Base-by-base conservation (phyloP, 2,888 invertebrate genomes). In the Ceriagrion tenellum region DNA sequence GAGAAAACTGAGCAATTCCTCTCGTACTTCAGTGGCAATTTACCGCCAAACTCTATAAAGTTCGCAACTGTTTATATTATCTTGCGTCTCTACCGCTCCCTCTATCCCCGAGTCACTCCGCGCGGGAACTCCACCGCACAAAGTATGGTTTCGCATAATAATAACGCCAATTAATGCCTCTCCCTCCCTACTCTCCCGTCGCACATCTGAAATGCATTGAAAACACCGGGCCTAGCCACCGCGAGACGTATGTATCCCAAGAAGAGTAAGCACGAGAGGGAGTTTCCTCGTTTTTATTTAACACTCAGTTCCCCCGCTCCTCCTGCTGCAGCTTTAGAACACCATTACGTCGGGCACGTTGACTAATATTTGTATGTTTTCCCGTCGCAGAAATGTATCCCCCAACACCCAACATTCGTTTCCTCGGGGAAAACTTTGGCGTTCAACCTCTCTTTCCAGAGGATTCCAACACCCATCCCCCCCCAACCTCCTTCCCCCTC, bases 291-390 rank as follows among this genome's bases (percentile, higher is more conserved):
- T 18, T 81, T 35, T 35, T 81, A 13, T 35, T 35, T 18, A 81
- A 6, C 59, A 12, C 35, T 0, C 81, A 30, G 69, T 69, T 0
- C 10, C 10, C n/a, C 69, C 26, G 69, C 69, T 69, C 69, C 69
- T 47, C 47, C 47, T 47, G 0, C 26, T 23, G 26, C 69, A 47
- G 69, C 69, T 69, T 69, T 69, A 69, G 23, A 26, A 69, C 26
- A 13, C 81, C 81, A 81, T 81, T 35, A 35, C 35, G 81, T 26
- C 35, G 35, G 81, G 81, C 81, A 10, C 81, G n/a, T 13, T 13
- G 35, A 81, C 35, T 30, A 81, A 81, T 81, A 81, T 81, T 81
- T 81, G 81, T 81, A 81, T 35, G 81, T 81, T 35, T 81, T 81
- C 81, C 81, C 35, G 18, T 59, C 59, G 16, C 35, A 8, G 12